Evolutionary conservation across 2,888 invertebrate species (phyloP).

Genomic region (Tenodera sinensis): DNA sequence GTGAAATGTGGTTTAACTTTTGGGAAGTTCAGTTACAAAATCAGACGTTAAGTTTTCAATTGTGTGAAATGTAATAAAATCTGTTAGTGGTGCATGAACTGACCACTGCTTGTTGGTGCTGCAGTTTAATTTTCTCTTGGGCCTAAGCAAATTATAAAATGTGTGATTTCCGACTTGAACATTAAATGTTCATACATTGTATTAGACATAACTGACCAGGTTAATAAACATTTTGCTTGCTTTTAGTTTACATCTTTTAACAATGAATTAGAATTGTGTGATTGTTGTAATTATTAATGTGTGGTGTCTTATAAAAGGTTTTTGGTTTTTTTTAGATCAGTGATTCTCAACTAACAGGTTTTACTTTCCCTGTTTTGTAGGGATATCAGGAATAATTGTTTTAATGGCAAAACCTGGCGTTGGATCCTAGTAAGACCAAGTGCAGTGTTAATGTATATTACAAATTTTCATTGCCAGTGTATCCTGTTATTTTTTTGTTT

Average conservation of each 20-base stretch:
- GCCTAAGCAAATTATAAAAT: not conserved
- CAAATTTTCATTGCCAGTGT: not conserved
- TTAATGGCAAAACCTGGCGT: not conserved
- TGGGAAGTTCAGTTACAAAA: not conserved
- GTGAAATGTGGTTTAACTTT: not conserved
- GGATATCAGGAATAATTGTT: not conserved
- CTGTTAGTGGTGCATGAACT: not conserved
- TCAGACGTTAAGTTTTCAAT: not conserved
- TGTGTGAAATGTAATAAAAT: not conserved
- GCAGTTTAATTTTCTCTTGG: not conserved
- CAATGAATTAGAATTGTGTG: not conserved
- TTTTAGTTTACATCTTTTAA: not conserved
- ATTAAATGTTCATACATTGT: not conserved
- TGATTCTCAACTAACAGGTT: not conserved
- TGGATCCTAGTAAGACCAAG: not conserved
- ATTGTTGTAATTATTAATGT: not conserved
- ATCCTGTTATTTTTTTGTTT: no score
- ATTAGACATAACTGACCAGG: not conserved
- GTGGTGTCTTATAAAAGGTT: not conserved
- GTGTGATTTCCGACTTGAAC: not conserved
- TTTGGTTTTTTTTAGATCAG: not conserved
- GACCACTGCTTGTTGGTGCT: not conserved
- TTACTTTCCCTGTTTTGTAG: no score
- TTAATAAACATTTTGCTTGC: not conserved
- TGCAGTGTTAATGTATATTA: not conserved